Evolutionary conservation across 2,888 invertebrate genomes (phyloP).

Genomic region (Venusia cambrica): DNA sequence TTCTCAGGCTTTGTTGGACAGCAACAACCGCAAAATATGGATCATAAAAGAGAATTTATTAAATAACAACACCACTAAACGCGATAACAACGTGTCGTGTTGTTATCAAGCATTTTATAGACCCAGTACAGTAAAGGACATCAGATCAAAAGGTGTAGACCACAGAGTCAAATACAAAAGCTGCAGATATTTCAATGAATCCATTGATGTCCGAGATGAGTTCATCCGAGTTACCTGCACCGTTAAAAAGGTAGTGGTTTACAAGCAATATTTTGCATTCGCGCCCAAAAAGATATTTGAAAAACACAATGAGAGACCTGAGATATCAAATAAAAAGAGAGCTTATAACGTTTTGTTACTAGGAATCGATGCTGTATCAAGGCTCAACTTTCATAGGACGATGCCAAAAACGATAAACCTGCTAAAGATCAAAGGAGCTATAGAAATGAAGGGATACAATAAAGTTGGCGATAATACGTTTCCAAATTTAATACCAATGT

Average conservation of each 20-base stretch:
- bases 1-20: conserved; percentile 56
- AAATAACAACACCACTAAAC: conserved; percentile 65
- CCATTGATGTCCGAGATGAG: conserved; percentile 70
- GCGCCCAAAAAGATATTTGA: conserved; percentile 58
- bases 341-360: conserved; percentile 87
- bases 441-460: conserved; percentile 93
- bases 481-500: conserved; percentile 92
- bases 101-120: conserved; percentile 75
- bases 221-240: conserved; percentile 84
- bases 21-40: conserved; percentile 77
- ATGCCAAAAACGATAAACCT: conserved; percentile 87
- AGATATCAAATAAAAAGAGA: conserved; percentile 28
- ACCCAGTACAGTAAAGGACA: conserved; percentile 21
- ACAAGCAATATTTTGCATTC: conserved; percentile 85
- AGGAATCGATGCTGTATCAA: conserved; percentile 92
- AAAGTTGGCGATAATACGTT: conserved; percentile 97
- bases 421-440: conserved; percentile 82
- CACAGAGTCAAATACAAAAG: conserved; percentile 54
- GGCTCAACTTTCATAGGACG: conserved; percentile 91
- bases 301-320: conserved; percentile 16
- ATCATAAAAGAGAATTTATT: conserved; percentile 59
- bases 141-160: conserved; percentile 40
- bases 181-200: conserved; percentile 64
- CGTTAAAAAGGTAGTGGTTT: conserved; percentile 62
- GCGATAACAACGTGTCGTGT: conserved; percentile 62